Conservation (phyloP, 2,113 vertebrate species). For the Circaetus gallicus region DNA sequence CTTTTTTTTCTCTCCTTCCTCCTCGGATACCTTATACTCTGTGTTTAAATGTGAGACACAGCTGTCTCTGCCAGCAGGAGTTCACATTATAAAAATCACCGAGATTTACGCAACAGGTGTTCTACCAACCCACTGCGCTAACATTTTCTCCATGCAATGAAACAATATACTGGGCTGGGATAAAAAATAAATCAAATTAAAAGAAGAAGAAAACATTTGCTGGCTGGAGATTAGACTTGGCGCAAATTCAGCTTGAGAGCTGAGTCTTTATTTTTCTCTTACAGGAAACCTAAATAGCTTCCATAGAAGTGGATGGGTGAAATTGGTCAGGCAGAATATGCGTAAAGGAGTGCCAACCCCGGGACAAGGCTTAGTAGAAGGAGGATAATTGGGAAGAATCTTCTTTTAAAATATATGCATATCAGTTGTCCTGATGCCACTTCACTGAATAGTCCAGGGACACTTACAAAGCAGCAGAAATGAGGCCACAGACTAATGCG, state of each 20-base stretch:
- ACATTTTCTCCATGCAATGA: constrained; percentile 21
- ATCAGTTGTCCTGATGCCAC: not conserved
- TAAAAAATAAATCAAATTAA: constrained; percentile 15
- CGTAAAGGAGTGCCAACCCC: not conserved
- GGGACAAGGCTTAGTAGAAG: not conserved
- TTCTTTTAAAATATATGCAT: not conserved
- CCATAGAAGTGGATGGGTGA: not conserved
- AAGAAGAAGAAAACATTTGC: not conserved
- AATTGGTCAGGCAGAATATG: not conserved
- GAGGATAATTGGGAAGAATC: not conserved
- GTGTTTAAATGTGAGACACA: constrained; percentile 46
- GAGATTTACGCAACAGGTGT: constrained; percentile 60
- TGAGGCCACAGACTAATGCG: not conserved
- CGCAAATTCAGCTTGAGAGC: not conserved
- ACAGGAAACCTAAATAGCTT: not conserved
- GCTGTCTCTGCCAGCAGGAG: constrained; percentile 55
- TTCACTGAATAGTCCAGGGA: not conserved
- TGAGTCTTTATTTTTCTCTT: not conserved
- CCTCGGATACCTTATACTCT: constrained; percentile 29
- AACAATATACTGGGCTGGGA: not conserved
- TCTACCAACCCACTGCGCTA: not conserved
- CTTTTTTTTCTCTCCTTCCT: not conserved
- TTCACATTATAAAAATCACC: constrained; percentile 47
- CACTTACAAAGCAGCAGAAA: not conserved
- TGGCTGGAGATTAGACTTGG: not conserved